Base-by-base conservation (phyloP, 2,113 vertebrate species). In the Sceloporus tristichus region DNA sequence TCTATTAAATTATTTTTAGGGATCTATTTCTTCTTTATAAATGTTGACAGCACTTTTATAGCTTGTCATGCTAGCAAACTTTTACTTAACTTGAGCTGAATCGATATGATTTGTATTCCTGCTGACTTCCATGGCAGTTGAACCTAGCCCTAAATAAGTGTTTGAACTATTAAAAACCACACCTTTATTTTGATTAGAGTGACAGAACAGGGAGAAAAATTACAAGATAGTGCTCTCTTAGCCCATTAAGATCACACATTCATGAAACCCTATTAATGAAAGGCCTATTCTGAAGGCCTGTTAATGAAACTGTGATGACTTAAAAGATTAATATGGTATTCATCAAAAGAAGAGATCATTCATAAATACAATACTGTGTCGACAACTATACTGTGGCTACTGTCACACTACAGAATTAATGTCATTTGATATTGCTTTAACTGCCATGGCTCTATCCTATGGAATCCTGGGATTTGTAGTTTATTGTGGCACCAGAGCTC, bases 81-180 rank as follows among this genome's bases (percentile, higher is more conserved):
- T 84, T 71, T 25, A 56, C 48, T 84, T 84, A 79, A 84, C 79
- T 56, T 84, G 87, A 83, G 78, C 48, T 84, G 80, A 42, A 84
- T 88, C 21, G 3, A 82, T 77, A 34, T 38, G 53, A n/a, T 82
- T 82, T 77, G 68, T 83, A 66, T 19, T 84, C 38, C 48, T 68
- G 42, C 62, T 77, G 87, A 83, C 56, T 86, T 14, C 75, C 53
- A 68, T 76, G 74, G 73, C 87, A 77, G 66, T 68, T 54, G 79
- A 83, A 53, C n/a, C 14, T 77, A 83, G n/a, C 23, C 23, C 42
- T 88, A 54, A 38, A 73, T 40, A 13, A 80, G 25, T 21, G 6
- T 68, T 86, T 78, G 75, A 78, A 78, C 75, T 68, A 70, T 86
- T 54, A 27, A 65, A 65, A 23, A 59, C 56, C 40, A 74, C 56